Conservation (phyloP, 2,113 vertebrate species). For the Pardalotus punctatus region DNA sequence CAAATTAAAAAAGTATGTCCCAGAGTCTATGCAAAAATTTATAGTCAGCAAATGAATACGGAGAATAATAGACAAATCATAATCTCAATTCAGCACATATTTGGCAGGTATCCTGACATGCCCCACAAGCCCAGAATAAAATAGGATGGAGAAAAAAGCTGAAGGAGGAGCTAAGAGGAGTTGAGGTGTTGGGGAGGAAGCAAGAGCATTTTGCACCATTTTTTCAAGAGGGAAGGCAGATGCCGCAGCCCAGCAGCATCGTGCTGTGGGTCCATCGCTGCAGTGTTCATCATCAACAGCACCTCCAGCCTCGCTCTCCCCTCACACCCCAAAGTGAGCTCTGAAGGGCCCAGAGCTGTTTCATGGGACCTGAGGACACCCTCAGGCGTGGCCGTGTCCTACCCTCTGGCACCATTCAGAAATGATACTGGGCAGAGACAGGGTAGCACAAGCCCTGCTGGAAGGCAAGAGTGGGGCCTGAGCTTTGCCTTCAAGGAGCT, state of each 20-base stretch:
- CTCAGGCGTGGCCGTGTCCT: fast-evolving
- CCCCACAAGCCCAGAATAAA: neutral
- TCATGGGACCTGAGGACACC: fast-evolving
- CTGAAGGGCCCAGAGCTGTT: neutral
- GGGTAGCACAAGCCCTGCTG: neutral
- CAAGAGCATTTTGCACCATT: neutral
- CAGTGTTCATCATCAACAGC: neutral
- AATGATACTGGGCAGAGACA: neutral
- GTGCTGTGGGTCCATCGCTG: neutral
- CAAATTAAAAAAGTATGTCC: slow-evolving; percentile 37
- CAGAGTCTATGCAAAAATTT: neutral
- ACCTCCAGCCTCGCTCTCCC: neutral
- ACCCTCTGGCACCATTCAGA: neutral
- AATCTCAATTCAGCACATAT: slow-evolving; percentile 34
- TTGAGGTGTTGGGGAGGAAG: neutral
- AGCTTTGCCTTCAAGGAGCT: neutral
- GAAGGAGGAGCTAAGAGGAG: neutral
- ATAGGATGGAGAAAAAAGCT: neutral
- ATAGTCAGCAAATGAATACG: neutral
- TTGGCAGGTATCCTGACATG: slow-evolving; percentile 14
- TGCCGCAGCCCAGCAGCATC: fast-evolving
- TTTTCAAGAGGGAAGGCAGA: neutral
- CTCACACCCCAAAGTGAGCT: neutral
- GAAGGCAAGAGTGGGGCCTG: neutral
- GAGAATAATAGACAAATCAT: slow-evolving; percentile 1